Evolutionary conservation across 2,888 invertebrate species (phyloP).

Genomic region (Exephanes ischioxanthus): DNA sequence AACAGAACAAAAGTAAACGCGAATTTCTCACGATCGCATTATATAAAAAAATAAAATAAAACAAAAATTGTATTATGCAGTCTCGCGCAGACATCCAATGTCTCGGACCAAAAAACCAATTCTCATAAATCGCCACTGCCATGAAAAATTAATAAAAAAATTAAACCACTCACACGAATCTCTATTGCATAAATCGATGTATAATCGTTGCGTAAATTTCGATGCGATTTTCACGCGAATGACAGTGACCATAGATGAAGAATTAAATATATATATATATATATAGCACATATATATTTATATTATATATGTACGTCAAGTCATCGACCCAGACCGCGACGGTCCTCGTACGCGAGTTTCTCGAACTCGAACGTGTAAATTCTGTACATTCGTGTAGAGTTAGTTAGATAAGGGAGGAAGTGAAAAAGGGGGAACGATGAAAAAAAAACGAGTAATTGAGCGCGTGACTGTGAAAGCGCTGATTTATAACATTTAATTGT

Average conservation of each 20-base stretch:
- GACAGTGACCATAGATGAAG: conserved; percentile 28
- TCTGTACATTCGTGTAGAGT: conserved; percentile 59
- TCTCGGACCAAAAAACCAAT: conserved; percentile 54
- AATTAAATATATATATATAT: conserved; percentile 10
- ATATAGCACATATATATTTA: background rate
- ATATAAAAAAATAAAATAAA: background rate
- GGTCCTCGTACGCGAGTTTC: background rate
- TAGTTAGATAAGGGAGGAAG: conserved; percentile 16
- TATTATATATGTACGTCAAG: background rate
- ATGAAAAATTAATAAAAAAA: conserved; percentile 9
- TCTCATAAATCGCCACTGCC: conserved; percentile 63
- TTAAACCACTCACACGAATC: background rate
- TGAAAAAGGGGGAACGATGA: background rate
- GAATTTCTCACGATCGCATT: conserved; percentile 32
- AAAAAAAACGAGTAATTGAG: conserved; percentile 6
- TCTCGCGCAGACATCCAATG: conserved; percentile 57
- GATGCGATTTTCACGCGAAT: conserved; percentile 16
- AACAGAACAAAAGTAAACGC: conserved; percentile 16
- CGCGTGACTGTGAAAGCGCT: conserved; percentile 26
- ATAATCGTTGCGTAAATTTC: background rate
- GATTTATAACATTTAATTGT: conserved; percentile 45
- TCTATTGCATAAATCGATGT: conserved; percentile 12
- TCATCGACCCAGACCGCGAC: background rate
- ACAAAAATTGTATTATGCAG: conserved; percentile 19
- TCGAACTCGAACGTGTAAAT: conserved; percentile 48